Evolutionary conservation across 1,140 invertebrate genomes (phyloP), one percentile per base, ranked within the genome.

Genomic region (Neodiprion pinetum): DNA sequence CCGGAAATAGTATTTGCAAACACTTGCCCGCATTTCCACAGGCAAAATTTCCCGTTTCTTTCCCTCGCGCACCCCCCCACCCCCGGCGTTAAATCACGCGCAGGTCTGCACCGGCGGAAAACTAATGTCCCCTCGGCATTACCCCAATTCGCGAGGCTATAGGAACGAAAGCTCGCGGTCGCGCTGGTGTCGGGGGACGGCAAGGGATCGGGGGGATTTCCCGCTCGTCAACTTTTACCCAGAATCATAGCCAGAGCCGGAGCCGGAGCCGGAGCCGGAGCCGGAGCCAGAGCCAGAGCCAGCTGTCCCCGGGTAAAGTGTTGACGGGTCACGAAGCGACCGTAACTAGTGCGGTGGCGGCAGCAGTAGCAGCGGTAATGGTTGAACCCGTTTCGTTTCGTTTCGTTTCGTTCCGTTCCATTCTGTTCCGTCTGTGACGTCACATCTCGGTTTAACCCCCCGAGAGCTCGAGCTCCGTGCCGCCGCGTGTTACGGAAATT

Each of bases 401-500:
- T 28, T 28, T 40, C 28, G 28, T 40, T 40, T 5, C 28, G 28
- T 40, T 40, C 28, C 53, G 53, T 14, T 21, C 17, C 17, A 21
- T 21, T 21, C 17, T 21, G 17, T 21, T 40, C 28, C 53, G 53
- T 14, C 53, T 61, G 11, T 61, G 53, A 61, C 53, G 53, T 61
- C 53, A 61, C 9, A 61, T 61, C 53, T 61, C 53, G 53, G 53
- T 61, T 14, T 61, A 61, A 61, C 53, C 11, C 53, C 53, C 11
- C 53, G 53, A 12, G 53, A 17, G 11, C 53, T 17, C 53, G 53
- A 17, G 53, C 53, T 5, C 53, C 3, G 53, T 40, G 28, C 28
- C 5, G 53, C 53, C 53, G 53, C 53, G 53, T 61, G 53, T 61
- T 61, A 61, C 53, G 53, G 53, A 61, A 61, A 61, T 61, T 61